A percentile compares a stretch with the other conserved stretches of the same genome.
Conservation (phyloP, 2,797 vertebrate species). For the Halcyon smyrnensis region DNA sequence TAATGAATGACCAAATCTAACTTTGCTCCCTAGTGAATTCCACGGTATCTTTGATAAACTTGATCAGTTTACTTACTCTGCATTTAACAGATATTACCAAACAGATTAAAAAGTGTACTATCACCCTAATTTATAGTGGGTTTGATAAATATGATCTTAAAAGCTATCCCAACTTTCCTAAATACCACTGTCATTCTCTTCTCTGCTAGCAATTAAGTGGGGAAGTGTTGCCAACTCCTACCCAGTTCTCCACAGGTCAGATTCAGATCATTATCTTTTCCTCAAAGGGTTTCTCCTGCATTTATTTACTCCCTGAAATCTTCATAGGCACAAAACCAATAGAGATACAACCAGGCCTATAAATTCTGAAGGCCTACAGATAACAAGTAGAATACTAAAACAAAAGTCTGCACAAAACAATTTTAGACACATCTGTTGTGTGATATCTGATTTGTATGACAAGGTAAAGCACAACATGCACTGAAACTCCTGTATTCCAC, state of each 20-base stretch:
- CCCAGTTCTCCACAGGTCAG: neutral
- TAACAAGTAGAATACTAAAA: neutral
- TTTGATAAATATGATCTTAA: neutral
- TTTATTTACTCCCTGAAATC: neutral
- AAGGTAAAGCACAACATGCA: neutral
- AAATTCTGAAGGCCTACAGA: neutral
- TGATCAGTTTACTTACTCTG: neutral
- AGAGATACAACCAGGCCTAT: neutral
- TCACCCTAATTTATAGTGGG: neutral
- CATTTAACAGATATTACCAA: neutral
- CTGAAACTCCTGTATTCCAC: neutral
- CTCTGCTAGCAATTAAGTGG: neutral
- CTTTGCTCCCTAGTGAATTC: neutral
- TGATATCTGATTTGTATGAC: neutral
- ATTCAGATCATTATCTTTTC: neutral
- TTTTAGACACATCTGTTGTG: neutral
- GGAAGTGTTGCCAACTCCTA: neutral
- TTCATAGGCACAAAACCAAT: neutral
- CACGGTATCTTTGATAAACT: neutral
- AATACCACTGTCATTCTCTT: neutral
- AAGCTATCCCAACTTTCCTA: neutral
- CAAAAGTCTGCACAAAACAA: neutral
- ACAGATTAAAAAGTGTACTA: neutral
- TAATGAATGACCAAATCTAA: neutral
- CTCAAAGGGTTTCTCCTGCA: neutral